These are phyloP conservation scores for Sibirionetta formosa DNA, from an alignment of 2,797 vertebrate genomes.

Conservation along the genomic window DNA sequence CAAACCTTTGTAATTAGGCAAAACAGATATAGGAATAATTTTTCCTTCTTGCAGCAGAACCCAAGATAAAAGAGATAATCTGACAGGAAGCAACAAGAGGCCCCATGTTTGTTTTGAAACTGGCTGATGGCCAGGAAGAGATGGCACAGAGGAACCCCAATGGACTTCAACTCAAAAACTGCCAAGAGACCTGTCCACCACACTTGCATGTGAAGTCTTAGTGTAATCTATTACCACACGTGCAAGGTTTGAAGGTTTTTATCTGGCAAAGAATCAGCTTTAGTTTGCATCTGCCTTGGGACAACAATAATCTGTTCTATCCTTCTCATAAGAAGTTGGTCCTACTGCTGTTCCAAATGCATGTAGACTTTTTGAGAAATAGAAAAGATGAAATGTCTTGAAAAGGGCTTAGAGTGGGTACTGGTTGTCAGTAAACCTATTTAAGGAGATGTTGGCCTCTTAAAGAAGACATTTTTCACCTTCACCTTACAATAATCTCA, in stretches of 20 bases:
- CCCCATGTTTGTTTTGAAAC: not conserved
- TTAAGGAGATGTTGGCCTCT: not conserved
- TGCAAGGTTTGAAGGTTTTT: not conserved
- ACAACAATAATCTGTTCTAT: not conserved
- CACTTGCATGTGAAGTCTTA: rapidly evolving
- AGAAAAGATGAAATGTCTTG: not conserved
- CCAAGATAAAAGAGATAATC: not conserved
- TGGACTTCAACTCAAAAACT: not conserved
- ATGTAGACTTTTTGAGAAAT: not conserved
- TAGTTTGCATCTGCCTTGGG: not conserved
- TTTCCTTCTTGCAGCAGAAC: not conserved
- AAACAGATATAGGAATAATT: rapidly evolving
- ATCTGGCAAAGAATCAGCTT: not conserved
- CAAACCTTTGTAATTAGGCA: not conserved
- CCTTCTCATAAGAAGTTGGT: not conserved
- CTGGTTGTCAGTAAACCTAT: not conserved
- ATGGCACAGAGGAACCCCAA: not conserved
- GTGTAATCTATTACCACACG: rapidly evolving
- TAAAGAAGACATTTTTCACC: not conserved
- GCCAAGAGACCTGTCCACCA: not conserved
- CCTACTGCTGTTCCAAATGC: not conserved
- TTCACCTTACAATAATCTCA: not conserved
- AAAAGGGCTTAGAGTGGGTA: not conserved
- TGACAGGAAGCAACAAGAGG: not conserved
- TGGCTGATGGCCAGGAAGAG: not conserved